Percentiles rank a stretch among this genome's conserved stretches.
Evolutionary conservation across 1,140 invertebrate genomes (phyloP).

Genomic region (Popillia japonica): DNA sequence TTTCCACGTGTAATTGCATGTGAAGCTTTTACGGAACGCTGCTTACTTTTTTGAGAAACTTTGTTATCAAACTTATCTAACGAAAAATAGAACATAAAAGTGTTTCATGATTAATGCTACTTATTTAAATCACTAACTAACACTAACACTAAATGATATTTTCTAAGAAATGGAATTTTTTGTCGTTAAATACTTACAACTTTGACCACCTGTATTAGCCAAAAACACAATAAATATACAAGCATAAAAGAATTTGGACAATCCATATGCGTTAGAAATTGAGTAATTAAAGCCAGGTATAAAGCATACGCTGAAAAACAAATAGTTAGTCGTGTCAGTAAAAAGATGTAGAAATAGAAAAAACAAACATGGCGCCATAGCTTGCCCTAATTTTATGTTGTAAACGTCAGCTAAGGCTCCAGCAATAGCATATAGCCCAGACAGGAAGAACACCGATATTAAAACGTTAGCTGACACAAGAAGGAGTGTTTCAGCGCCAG

Average conservation of each 20-base stretch:
- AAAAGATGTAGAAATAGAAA: constrained; percentile 37
- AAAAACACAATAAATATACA: constrained; percentile 36
- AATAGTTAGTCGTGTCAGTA: neutral
- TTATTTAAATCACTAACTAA: no score
- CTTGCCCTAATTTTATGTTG: constrained; percentile 14
- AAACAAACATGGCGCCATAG: constrained; percentile 11
- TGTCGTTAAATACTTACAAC: constrained; percentile 15
- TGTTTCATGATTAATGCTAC: no score
- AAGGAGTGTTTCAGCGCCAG: constrained; percentile 40
- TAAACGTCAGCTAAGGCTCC: constrained; percentile 36
- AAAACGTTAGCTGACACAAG: constrained; percentile 38
- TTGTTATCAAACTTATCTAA: no score
- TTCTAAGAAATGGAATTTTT: no score
- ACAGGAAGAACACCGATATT: constrained; percentile 39
- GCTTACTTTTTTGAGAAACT: no score
- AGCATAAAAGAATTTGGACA: constrained; percentile 43
- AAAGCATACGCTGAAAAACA: constrained; percentile 40
- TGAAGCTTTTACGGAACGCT: no score
- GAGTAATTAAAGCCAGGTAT: constrained; percentile 39
- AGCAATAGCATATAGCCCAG: constrained; percentile 40
- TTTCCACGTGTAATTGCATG: no score
- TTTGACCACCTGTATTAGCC: constrained; percentile 42
- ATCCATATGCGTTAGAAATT: constrained; percentile 41
- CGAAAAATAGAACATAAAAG: no score
- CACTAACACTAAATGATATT: no score